A percentile compares a stretch with the other conserved stretches of the same genome.
phyloP scores from a whole-genome alignment of 35 echinoderm and acorn worm species.

The Apostichopus japonicus region DNA sequence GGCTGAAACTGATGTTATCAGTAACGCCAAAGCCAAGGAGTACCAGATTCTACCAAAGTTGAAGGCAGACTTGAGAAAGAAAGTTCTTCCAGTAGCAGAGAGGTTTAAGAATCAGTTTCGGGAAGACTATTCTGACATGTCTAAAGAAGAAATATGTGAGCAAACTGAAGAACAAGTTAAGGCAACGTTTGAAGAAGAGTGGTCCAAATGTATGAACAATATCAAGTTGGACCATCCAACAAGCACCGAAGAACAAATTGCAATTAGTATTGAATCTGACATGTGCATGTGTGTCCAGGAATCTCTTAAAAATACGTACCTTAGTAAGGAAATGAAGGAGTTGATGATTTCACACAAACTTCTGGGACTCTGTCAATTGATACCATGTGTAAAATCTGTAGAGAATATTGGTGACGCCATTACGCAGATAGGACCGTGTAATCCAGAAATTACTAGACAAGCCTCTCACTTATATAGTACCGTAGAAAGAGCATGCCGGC shows the following conservation, averaged over 20 bases:
- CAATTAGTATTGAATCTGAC: neutral
- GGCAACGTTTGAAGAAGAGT: slow-evolving; percentile 38
- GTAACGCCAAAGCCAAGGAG: slow-evolving; percentile 28
- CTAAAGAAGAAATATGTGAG: slow-evolving; percentile 2
- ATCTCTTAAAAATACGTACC: slow-evolving; percentile 25
- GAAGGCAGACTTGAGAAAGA: slow-evolving; percentile 23
- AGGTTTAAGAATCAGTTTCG: neutral
- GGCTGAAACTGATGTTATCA: neutral
- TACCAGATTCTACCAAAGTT: slow-evolving; percentile 35
- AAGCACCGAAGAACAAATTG: neutral
- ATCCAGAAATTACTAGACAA: neutral
- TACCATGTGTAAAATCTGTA: neutral
- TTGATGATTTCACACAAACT: slow-evolving; percentile 17
- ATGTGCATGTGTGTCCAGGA: slow-evolving; percentile 18
- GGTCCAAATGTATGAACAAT: neutral
- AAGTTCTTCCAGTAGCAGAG: slow-evolving; percentile 16
- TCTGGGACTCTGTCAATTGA: neutral
- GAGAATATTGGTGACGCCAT: neutral
- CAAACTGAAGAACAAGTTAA: neutral
- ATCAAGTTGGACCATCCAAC: neutral
- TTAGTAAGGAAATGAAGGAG: slow-evolving; percentile 41
- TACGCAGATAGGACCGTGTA: neutral
- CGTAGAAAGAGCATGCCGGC: neutral
- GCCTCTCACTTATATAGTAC: neutral
- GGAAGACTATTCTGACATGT: neutral